phyloP scores from a whole-genome alignment of 2,113 vertebrate species.

The Trichomycterus rosablanca region DNA sequence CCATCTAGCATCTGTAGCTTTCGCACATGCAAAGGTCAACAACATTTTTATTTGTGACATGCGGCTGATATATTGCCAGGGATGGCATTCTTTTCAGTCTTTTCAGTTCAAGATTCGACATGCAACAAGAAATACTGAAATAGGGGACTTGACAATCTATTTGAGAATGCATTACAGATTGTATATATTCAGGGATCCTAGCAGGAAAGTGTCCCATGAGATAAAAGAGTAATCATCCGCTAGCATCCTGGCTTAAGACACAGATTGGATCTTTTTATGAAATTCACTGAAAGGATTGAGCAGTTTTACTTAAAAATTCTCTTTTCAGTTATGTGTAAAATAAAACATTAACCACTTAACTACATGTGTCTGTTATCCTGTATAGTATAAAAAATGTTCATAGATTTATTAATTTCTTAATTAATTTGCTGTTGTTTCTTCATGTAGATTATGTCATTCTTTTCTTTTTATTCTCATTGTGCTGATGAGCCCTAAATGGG shows the following conservation, averaged over 20 bases:
- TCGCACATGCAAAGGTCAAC: slow-evolving; percentile 25
- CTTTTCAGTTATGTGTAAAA: slow-evolving; percentile 6
- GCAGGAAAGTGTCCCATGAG: slow-evolving; percentile 18
- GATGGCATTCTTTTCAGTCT: no score
- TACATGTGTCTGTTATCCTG: no score
- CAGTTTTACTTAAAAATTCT: slow-evolving; percentile 13
- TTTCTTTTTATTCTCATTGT: slow-evolving; percentile 30
- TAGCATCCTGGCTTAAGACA: slow-evolving; percentile 20
- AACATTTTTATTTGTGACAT: slow-evolving; percentile 33
- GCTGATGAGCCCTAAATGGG: slow-evolving; percentile 1
- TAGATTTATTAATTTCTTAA: no score
- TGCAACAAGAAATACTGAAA: slow-evolving; percentile 35
- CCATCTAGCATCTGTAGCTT: background rate
- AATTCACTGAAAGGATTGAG: slow-evolving; percentile 9
- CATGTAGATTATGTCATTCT: no score
- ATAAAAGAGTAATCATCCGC: slow-evolving; percentile 21
- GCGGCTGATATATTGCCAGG: background rate
- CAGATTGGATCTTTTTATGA: slow-evolving; percentile 29
- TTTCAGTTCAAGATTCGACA: slow-evolving; percentile 31
- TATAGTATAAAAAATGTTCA: no score
- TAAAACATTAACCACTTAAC: background rate
- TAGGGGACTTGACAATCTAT: slow-evolving; percentile 38
- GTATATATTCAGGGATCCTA: slow-evolving; percentile 35
- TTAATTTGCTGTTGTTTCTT: no score
- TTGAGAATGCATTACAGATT: slow-evolving; percentile 43